Evolutionary conservation across 2,888 invertebrate species (phyloP), one percentile per base, ranked within the genome.

Genomic region (Epinotia nisella): DNA sequence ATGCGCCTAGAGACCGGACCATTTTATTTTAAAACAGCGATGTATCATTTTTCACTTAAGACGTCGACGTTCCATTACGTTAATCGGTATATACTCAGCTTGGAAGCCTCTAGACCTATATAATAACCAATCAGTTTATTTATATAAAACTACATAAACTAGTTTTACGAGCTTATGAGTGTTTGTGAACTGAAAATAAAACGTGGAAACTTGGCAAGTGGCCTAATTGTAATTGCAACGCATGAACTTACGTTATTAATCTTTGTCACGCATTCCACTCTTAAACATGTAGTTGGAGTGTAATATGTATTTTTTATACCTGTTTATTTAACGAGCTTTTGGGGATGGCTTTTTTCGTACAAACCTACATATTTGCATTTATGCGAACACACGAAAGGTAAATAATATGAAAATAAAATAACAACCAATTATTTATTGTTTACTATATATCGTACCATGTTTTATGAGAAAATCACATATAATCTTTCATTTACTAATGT

Each of bases 11-110:
- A 29, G 29, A 68, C 35, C 58, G 67, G 11, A 35, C 60, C 39
- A 29, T 59, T 66, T 70, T 70, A 70, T 70, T 58, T 71, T 66
- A 51, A 71, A 71, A 65, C 71, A 71, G 24, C 65, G 70, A 70
- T 70, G 58, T 65, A 71, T 71, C 71, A 66, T 60, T 71, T 71
- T 71, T 60, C 66, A 53, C 60, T 66, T 51, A 59, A 65, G 65
- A 65, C 35, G 58, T 51, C 65, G 65, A 55, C 60, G 35, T 55
- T 55, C 41, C 69, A 70, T 61, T 66, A 49, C n/a, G 59, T 60
- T 53, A 66, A 66, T 66, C 60, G 17, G 53, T 60, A 60, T 60
- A 41, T 19, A 49, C 49, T 29, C 35, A 17, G 2, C 39, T 66
- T n/a, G 9, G 10, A 21, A 21, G 55, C 41, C 39, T 53, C 65